Evolutionary conservation across 2,113 vertebrate species (phyloP).

Genomic region (Osmerus eperlanus): DNA sequence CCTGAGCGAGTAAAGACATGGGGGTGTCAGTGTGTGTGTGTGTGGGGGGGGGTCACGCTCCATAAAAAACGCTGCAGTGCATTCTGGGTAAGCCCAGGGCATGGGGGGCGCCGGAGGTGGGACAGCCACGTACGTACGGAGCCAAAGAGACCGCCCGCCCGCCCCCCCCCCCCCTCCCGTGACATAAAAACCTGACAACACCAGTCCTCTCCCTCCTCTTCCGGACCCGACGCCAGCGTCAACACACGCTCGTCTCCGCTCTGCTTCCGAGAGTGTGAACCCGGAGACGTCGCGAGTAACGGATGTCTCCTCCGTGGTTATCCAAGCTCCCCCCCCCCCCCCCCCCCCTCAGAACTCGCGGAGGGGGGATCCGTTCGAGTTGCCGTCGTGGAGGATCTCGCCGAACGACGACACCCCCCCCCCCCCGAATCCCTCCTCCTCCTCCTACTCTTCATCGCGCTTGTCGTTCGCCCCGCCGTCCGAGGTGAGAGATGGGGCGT

Average conservation of each 20-base stretch:
- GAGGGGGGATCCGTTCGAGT: no score
- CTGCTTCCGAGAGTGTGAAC: neutral
- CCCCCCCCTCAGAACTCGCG: no score
- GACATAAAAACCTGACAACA: neutral
- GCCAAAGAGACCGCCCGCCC: no score
- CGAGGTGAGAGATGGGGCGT: conserved; percentile 43
- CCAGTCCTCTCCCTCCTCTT: neutral
- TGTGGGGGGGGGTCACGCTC: no score
- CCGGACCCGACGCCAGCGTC: neutral
- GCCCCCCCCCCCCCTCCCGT: no score
- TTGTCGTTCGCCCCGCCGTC: neutral
- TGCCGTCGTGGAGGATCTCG: no score
- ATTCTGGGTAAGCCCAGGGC: no score
- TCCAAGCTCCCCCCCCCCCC: neutral
- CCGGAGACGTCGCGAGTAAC: neutral
- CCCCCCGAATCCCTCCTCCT: neutral
- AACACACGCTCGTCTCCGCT: neutral
- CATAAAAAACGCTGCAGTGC: no score
- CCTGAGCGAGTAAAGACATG: no score
- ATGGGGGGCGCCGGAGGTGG: no score
- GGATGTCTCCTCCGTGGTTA: neutral
- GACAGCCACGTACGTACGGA: no score
- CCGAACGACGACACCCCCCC: neutral
- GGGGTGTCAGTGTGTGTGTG: no score
- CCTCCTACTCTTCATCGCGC: neutral